A percentile compares a stretch with the other conserved stretches of the same genome.
These are phyloP conservation scores for Staurois parvus DNA, from an alignment of 2,797 vertebrate species.

Conservation along the genomic window DNA sequence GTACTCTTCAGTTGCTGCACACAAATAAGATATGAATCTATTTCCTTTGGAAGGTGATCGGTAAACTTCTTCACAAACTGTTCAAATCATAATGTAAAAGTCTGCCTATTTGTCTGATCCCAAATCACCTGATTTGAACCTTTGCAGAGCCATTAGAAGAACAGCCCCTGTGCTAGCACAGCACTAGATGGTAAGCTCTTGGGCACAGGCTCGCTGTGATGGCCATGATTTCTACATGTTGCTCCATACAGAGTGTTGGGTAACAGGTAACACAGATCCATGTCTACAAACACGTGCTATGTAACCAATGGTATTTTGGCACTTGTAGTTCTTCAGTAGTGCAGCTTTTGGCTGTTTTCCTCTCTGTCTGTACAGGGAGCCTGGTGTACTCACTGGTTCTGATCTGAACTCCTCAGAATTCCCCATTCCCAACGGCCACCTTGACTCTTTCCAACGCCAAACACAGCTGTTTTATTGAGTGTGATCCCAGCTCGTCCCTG, in stretches of 20 bases:
- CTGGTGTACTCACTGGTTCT: conserved; percentile 44
- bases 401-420: conserved; percentile 43
- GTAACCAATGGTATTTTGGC: not conserved
- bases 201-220: not conserved
- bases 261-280: too few species aligned
- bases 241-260: too few species aligned
- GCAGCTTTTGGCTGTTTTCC: not conserved
- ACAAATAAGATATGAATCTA: too few species aligned
- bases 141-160: too few species aligned
- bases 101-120: too few species aligned
- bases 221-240: too few species aligned
- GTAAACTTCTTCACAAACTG: too few species aligned
- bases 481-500: not conserved
- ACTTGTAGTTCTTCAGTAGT: not conserved
- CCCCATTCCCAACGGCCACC: conserved; percentile 63
- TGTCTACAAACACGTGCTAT: too few species aligned
- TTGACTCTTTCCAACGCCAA: conserved; percentile 18
- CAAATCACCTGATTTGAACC: too few species aligned
- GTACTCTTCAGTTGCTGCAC: too few species aligned
- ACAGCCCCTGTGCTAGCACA: not conserved
- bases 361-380: not conserved
- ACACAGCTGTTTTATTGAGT: conserved; percentile 17
- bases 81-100: too few species aligned
- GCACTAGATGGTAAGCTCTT: not conserved
- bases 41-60: too few species aligned